These are phyloP conservation scores for Apodemia zela DNA, from an alignment of 2,888 invertebrate species.

Conservation along the genomic window DNA sequence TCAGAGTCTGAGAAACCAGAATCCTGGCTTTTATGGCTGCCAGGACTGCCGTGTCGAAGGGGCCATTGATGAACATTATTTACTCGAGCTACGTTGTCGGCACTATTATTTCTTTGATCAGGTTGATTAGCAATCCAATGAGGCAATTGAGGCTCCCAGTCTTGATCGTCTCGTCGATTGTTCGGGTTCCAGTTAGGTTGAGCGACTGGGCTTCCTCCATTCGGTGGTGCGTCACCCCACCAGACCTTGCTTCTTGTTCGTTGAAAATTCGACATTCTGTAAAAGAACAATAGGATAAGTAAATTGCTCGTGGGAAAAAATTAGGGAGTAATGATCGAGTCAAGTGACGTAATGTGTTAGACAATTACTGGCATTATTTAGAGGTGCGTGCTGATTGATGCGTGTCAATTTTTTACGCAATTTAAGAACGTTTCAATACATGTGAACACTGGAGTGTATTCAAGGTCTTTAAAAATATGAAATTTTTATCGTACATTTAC, in stretches of 20 bases:
- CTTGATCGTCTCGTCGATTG: constrained; percentile 55
- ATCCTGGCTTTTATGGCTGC: constrained; percentile 87
- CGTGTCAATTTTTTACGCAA: constrained; percentile 55
- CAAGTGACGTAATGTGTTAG: constrained; percentile 67
- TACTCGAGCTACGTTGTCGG: constrained; percentile 57
- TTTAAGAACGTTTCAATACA: constrained; percentile 37
- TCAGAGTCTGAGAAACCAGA: constrained; percentile 91
- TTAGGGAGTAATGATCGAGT: constrained; percentile 59
- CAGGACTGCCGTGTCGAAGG: constrained; percentile 75
- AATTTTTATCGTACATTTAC: neutral
- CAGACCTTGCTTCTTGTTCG: constrained; percentile 84
- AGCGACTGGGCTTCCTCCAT: constrained; percentile 65
- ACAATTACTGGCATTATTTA: constrained; percentile 55
- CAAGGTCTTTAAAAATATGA: neutral
- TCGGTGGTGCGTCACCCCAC: constrained; percentile 80
- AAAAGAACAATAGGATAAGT: constrained; percentile 53
- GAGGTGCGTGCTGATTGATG: constrained; percentile 52
- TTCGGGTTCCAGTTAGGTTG: constrained; percentile 53
- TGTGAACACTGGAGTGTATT: neutral
- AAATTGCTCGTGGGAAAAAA: constrained; percentile 65
- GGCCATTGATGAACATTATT: constrained; percentile 68
- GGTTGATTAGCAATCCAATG: constrained; percentile 75
- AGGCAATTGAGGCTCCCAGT: constrained; percentile 76
- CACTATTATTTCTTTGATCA: constrained; percentile 61
- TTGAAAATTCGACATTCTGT: constrained; percentile 84